A percentile compares a stretch with the other conserved stretches of the same genome.
Conservation (phyloP, 2,888 invertebrate genomes). For the Acronicta leporina region DNA sequence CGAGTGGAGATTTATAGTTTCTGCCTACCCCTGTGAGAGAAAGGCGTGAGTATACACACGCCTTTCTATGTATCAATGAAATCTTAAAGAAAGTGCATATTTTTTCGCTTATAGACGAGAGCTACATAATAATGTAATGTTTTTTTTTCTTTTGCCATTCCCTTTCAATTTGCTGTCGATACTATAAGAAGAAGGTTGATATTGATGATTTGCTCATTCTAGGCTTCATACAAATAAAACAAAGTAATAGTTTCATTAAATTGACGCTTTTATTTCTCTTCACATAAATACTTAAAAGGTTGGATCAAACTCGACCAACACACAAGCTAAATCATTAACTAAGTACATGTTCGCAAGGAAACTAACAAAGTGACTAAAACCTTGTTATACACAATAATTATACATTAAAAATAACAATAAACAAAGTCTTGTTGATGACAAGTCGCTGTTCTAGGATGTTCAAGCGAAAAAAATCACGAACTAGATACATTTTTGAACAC, state of each 20-base stretch:
- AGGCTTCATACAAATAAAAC: conserved; percentile 63
- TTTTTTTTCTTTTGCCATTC: too few species aligned
- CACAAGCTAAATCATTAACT: conserved; percentile 72
- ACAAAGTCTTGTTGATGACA: conserved; percentile 51
- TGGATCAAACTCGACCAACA: conserved; percentile 72
- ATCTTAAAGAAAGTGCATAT: too few species aligned
- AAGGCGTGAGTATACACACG: too few species aligned
- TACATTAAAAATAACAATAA: conserved; percentile 63
- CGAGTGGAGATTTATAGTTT: too few species aligned
- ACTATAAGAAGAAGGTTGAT: too few species aligned
- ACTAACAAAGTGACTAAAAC: conserved; percentile 80
- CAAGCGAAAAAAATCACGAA: conserved; percentile 4
- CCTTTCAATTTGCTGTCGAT: too few species aligned
- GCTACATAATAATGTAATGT: too few species aligned
- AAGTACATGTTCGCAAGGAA: conserved; percentile 78
- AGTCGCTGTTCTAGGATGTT: conserved; percentile 3
- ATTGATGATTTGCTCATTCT: not conserved
- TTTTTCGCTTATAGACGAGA: too few species aligned
- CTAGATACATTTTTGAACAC: not conserved
- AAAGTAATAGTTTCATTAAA: conserved; percentile 71
- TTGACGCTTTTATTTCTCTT: conserved; percentile 82
- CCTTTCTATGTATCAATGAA: too few species aligned
- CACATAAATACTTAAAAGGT: conserved; percentile 84
- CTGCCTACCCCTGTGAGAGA: too few species aligned
- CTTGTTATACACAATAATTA: conserved; percentile 66